These are phyloP conservation scores for Lomographa bimaculata DNA, from an alignment of 2,888 invertebrate genomes.

Conservation along the genomic window DNA sequence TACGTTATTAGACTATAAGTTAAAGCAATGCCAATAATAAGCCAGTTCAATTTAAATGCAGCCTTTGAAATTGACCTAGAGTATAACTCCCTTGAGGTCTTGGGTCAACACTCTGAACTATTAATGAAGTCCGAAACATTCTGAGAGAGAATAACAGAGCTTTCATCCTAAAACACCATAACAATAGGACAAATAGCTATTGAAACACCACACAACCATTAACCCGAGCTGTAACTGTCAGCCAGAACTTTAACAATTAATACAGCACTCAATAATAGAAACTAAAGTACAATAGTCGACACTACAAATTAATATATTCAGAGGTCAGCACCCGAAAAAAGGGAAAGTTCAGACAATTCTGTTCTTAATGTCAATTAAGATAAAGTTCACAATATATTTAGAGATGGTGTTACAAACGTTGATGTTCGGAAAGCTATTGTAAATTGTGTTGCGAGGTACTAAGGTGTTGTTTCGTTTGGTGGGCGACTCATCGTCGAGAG, in stretches of 20 bases:
- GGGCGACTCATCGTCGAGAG: slow-evolving; percentile 16
- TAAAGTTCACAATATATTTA: slow-evolving; percentile 36
- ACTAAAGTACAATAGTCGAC: slow-evolving; percentile 67
- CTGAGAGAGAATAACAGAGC: slow-evolving; percentile 38
- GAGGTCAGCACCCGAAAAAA: slow-evolving; percentile 65
- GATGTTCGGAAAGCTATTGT: slow-evolving; percentile 6
- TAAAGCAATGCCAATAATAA: slow-evolving; percentile 8
- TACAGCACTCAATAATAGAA: slow-evolving; percentile 71
- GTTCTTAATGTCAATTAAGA: slow-evolving; percentile 24
- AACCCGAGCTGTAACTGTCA: slow-evolving; percentile 70
- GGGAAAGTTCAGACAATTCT: slow-evolving; percentile 31
- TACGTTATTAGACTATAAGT: no score
- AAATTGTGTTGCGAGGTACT: slow-evolving; percentile 21
- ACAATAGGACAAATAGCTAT: slow-evolving; percentile 69
- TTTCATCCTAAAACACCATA: slow-evolving; percentile 62
- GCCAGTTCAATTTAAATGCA: slow-evolving; percentile 19
- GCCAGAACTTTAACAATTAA: slow-evolving; percentile 74
- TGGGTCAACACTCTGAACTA: slow-evolving; percentile 49
- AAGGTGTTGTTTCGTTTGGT: slow-evolving; percentile 31
- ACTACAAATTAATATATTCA: slow-evolving; percentile 80
- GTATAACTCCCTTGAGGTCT: slow-evolving; percentile 31
- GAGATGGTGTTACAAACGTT: not conserved
- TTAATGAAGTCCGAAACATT: slow-evolving; percentile 47
- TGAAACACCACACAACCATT: slow-evolving; percentile 68
- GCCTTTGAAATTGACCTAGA: slow-evolving; percentile 19